phyloP scores from a whole-genome alignment of 2,888 invertebrate species.

The Corythucha ciliata region DNA sequence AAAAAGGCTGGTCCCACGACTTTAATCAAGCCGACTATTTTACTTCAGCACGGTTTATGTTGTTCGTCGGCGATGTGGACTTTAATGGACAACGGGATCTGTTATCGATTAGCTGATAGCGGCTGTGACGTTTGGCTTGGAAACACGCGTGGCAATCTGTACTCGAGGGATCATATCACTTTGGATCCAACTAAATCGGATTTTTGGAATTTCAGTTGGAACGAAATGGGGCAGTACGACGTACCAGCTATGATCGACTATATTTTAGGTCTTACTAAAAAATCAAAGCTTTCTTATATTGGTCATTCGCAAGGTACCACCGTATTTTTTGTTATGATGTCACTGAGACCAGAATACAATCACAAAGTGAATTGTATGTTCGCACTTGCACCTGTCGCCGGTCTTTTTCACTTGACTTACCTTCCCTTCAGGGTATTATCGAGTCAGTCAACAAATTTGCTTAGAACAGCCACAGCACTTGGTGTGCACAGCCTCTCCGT shows the following conservation, averaged over 20 bases:
- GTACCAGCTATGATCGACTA: constrained; percentile 76
- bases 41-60: constrained; percentile 26
- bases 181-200: constrained; percentile 23
- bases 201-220: constrained; percentile 40
- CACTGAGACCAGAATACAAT: constrained; percentile 57
- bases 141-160: constrained; percentile 31
- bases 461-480: too few relatives aligned
- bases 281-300: constrained; percentile 56
- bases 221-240: constrained; percentile 80
- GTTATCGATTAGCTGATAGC: constrained; percentile 29
- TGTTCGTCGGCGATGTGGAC: constrained; percentile 25
- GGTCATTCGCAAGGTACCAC: constrained; percentile 91
- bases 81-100: constrained; percentile 20
- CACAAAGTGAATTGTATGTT: constrained; percentile 49
- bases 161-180: constrained; percentile 30
- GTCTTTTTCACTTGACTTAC: constrained; percentile 49
- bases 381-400: constrained; percentile 58
- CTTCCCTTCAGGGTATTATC: too few relatives aligned
- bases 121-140: constrained; percentile 35
- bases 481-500: too few relatives aligned
- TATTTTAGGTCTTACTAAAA: constrained; percentile 46
- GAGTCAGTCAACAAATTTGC: too few relatives aligned
- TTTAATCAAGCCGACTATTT: constrained; percentile 6
- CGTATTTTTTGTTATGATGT: constrained; percentile 60
- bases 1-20: neutral